Evolutionary conservation across 2,797 vertebrate species (phyloP), one percentile per base, ranked within the genome.

Genomic region (Rhinoraja longicauda): DNA sequence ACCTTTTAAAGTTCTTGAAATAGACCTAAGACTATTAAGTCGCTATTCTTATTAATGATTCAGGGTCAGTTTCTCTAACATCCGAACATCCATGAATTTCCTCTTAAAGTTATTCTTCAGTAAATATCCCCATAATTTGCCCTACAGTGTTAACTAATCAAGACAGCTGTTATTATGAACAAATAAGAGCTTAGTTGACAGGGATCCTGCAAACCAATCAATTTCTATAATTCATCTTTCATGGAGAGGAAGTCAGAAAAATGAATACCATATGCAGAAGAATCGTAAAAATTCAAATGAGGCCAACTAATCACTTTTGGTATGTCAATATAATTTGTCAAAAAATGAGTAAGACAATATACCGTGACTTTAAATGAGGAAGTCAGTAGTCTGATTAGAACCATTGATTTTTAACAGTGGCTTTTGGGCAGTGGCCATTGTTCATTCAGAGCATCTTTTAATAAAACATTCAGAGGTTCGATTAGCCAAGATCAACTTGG

Each of bases 271-370:
- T 53, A 92, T 92, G 90, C 39, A 92, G 90, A 92, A 75, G 64
- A 92, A 92, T n/a, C 90, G 57, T 92, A 92, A 92, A 92, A 92
- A 92, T 92, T 92, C 70, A 92, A 92, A 92, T 57, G 90, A 92
- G 70, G 29, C 39, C 26, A 92, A 75, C 90, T 73, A 75, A 92
- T 92, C 39, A 75, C 90, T 75, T 92, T 73, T 72, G 70, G 39
- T 92, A 92, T 75, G 70, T 92, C 90, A 92, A 92, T 92, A 92
- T 92, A 92, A 92, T 92, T 73, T 73, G 39, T 92, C 70, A 92
- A 75, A 92, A 92, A 73, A 2, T 91, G 67, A 64, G 90, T 90
- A 57, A 73, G 36, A 53, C 39, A 92, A 75, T 75, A 45, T 45
- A 75, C 57, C 70, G 53, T 75, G 26, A 92, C 29, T 90, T 90